Evolutionary conservation across 2,888 invertebrate genomes (phyloP).

Genomic region (Cephus sareptanus): DNA sequence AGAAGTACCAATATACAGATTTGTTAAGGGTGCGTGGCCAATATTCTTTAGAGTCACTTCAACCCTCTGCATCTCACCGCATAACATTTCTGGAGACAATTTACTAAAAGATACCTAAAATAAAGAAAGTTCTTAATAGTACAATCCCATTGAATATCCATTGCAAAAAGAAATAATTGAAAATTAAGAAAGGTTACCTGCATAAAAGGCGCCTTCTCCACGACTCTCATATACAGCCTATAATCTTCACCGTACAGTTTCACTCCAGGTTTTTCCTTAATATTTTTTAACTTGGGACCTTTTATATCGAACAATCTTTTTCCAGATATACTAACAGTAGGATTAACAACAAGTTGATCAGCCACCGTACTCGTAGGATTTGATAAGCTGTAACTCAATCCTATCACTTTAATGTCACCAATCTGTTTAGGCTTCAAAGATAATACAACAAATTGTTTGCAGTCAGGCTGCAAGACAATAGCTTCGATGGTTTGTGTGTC

Average conservation of each 20-base stretch:
- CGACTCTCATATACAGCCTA: conserved; percentile 79
- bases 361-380: conserved; percentile 38
- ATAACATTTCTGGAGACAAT: conserved; percentile 74
- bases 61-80: conserved; percentile 79
- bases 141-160: conserved; percentile 14
- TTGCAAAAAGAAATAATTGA: conserved; percentile 11
- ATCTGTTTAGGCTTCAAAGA: conserved; percentile 79
- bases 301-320: conserved; percentile 71
- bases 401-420: conserved; percentile 80
- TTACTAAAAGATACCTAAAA: conserved; percentile 78
- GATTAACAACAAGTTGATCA: conserved; percentile 45
- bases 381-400: conserved; percentile 76
- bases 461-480: conserved; percentile 71
- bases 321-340: conserved; percentile 69
- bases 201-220: conserved; percentile 84
- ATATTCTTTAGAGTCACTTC: conserved; percentile 77
- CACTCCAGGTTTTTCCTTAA: conserved; percentile 67
- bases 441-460: conserved; percentile 75
- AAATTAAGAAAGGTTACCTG: conserved; percentile 70
- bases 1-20: conserved; percentile 76
- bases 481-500: conserved; percentile 71
- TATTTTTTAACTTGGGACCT: conserved; percentile 70
- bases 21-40: conserved; percentile 74
- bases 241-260: conserved; percentile 72
- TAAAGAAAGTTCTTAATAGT: conserved; percentile 12